Base-by-base conservation (phyloP, 2,113 vertebrate species). In the Podarcis raffonei region DNA sequence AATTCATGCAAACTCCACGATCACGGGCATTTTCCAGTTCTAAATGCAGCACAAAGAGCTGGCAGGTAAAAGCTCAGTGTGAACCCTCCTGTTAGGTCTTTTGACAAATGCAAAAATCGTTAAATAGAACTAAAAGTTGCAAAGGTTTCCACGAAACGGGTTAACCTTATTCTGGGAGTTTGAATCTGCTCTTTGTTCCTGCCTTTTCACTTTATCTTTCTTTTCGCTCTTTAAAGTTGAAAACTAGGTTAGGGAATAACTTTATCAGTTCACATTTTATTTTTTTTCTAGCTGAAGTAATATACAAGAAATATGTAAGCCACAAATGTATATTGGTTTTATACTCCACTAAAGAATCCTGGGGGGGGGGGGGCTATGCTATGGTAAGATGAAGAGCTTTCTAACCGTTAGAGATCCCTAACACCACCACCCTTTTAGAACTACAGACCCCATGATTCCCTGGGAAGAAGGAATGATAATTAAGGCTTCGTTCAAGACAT, bases 71-170 rank as follows among this genome's bases (percentile, higher is more conserved):
- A 76, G 13, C 87, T 83, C 87, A 48, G 57, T 88, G 87, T 88
- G 87, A 88, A 82, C 80, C 74, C 69, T 32, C 53, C 80, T 37
- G 42, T 88, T 76, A 74, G 80, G 71, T 42, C 80, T 88, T 88
- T 82, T 75, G 53, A 75, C 53, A 75, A 88, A 88, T 83, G 80
- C 79, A 88, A 88, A 75, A 88, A 76, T 82, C 16, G 39, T 88
- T 75, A 82, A 81, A 82, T 74, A 75, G 57, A 53, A 87, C n/a
- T 27, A 6, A 84, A 81, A 81, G 69, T 74, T 82, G 69, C 79
- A 74, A 82, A 37, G 48, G 85, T 35, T 71, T 80, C 57, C 30
- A 48, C 65, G 53, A 82, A 88, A 76, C 32, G 57, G 71, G 79
- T 88, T 81, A 76, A 42, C 71, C 37, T 68, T 88, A 77, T 88